phyloP scores from a whole-genome alignment of 2,888 invertebrate species.

The Melangyna quadrimaculata region DNA sequence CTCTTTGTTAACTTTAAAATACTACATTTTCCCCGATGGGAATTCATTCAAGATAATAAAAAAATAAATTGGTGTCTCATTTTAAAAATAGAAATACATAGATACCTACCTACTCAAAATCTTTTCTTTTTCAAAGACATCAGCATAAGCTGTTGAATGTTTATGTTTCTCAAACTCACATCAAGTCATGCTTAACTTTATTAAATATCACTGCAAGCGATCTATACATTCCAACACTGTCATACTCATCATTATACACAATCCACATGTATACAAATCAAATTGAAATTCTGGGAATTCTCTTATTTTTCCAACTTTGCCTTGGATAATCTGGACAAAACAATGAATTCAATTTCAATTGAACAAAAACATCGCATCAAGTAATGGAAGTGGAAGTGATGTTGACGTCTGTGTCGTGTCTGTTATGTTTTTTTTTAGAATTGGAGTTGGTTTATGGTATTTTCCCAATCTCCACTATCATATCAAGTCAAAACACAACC shows the following conservation, averaged over 20 bases:
- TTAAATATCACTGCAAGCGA: neutral
- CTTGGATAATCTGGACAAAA: neutral
- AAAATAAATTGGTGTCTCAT: too few relatives aligned
- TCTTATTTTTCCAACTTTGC: neutral
- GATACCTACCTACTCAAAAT: too few relatives aligned
- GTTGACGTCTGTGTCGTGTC: neutral
- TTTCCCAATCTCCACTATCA: constrained; percentile 1
- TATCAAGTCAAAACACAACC: neutral
- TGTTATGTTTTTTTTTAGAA: neutral
- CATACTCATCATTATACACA: neutral
- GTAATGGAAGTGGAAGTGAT: neutral
- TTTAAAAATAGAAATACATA: too few relatives aligned
- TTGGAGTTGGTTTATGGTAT: neutral
- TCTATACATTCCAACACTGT: neutral
- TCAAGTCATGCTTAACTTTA: neutral
- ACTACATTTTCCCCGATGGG: too few relatives aligned
- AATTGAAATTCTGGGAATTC: constrained; percentile 2
- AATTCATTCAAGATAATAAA: too few relatives aligned
- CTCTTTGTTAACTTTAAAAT: too few relatives aligned
- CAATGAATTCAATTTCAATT: constrained; percentile 2
- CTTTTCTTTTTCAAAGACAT: too few relatives aligned
- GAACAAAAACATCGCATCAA: constrained; percentile 13
- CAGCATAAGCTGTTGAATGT: too few relatives aligned
- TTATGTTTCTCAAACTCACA: neutral
- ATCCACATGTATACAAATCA: neutral